Percentiles rank a stretch among this genome's conserved stretches.
These are phyloP conservation scores for Mus pahari DNA, from an alignment of 2,113 vertebrate species.

Conservation along the genomic window DNA sequence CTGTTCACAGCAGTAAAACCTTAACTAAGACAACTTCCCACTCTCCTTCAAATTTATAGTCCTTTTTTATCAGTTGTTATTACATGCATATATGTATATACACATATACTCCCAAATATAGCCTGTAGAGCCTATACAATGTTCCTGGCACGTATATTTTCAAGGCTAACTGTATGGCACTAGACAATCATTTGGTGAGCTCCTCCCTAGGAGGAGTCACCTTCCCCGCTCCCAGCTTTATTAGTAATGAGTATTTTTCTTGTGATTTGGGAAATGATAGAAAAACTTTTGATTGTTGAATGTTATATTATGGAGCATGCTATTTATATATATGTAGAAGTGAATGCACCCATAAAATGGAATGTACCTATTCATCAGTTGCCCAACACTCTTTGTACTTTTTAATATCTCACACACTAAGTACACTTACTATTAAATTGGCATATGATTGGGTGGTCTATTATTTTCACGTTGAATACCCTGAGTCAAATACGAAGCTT, in stretches of 20 bases:
- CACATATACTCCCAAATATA: not conserved
- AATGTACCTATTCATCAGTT: not conserved
- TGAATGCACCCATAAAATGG: not conserved
- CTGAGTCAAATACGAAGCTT: not conserved
- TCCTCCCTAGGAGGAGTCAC: not conserved
- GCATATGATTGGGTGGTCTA: not conserved
- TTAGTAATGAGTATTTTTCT: not conserved
- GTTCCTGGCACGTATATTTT: not conserved
- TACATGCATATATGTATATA: not conserved
- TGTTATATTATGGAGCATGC: not conserved
- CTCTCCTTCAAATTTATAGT: not conserved
- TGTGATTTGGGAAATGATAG: not conserved
- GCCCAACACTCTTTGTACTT: not conserved
- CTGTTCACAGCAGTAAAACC: too few species aligned
- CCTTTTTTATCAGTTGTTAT: not conserved
- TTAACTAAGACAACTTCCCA: too few species aligned
- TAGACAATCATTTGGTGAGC: not conserved
- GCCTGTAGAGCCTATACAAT: not conserved
- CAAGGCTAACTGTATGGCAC: not conserved
- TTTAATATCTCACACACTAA: not conserved
- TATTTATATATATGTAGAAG: not conserved
- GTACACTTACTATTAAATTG: not conserved
- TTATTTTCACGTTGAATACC: not conserved
- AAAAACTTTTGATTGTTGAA: not conserved
- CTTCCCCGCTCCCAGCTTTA: not conserved